A percentile compares a stretch with the other conserved stretches of the same genome.
Conservation (phyloP, 2,888 invertebrate species). For the Laothoe populi region DNA sequence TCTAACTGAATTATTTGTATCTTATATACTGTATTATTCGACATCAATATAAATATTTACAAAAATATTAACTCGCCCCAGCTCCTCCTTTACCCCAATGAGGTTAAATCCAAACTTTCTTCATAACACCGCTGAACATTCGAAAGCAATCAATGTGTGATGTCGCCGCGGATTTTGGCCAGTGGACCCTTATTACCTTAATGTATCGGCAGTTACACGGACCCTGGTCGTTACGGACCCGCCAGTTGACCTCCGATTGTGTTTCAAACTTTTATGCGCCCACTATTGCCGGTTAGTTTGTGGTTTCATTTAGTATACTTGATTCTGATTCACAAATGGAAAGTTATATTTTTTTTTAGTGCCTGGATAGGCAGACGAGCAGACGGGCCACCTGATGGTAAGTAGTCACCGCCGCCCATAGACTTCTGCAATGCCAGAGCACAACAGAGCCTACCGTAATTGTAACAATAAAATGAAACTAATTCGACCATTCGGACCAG, state of each 20-base stretch:
- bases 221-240: conserved; percentile 23
- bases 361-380: no score
- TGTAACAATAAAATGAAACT: no score
- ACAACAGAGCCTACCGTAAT: no score
- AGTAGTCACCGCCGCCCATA: no score
- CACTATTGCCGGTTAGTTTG: conserved; percentile 4
- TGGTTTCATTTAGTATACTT: not conserved
- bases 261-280: conserved; percentile 27
- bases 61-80: not conserved
- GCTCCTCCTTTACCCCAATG: conserved; percentile 29
- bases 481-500: no score
- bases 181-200: conserved; percentile 45
- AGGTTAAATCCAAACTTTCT: conserved; percentile 47
- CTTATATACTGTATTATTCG: not conserved
- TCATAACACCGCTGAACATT: conserved; percentile 51
- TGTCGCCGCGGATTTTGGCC: conserved; percentile 36
- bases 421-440: no score
- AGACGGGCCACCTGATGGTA: no score
- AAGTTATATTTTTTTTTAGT: no score
- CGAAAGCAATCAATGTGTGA: conserved; percentile 51
- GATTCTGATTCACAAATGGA: no score
- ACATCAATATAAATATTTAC: not conserved
- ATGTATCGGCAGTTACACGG: conserved; percentile 32
- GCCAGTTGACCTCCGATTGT: conserved; percentile 19
- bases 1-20: no score